These are phyloP conservation scores for Epizoanthus ramosus DNA, from an alignment of 92 coral and sea anemone genomes.

Conservation along the genomic window DNA sequence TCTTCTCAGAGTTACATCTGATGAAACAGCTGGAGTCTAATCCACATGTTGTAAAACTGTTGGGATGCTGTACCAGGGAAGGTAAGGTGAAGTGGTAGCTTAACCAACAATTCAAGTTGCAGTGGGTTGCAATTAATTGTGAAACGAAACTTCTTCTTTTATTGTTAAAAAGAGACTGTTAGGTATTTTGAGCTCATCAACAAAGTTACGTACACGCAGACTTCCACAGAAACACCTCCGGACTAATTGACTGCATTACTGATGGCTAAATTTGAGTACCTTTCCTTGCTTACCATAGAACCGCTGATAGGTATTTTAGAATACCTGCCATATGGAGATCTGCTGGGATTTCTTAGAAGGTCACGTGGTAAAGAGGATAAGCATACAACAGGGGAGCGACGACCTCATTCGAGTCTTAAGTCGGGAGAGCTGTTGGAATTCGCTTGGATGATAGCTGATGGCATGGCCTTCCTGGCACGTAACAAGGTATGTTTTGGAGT, in stretches of 20 bases:
- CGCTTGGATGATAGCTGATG: slow-evolving; percentile 75
- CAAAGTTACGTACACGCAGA: too few species aligned
- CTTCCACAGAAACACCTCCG: too few species aligned
- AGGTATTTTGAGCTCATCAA: too few species aligned
- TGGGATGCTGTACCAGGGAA: slow-evolving; percentile 60
- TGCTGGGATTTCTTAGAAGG: slow-evolving; percentile 70
- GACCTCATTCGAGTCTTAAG: slow-evolving; percentile 47
- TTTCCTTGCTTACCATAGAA: not conserved
- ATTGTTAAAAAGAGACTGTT: too few species aligned
- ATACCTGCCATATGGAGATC: slow-evolving; percentile 71
- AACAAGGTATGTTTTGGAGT: slow-evolving; percentile 48
- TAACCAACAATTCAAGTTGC: not conserved
- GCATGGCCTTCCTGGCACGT: slow-evolving; percentile 61
- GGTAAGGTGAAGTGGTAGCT: slow-evolving; percentile 2
- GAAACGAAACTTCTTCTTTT: too few species aligned
- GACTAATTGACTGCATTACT: too few species aligned
- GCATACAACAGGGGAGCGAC: slow-evolving; percentile 63
- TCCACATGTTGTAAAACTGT: slow-evolving; percentile 54
- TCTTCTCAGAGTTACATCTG: slow-evolving; percentile 52
- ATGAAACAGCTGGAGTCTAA: slow-evolving; percentile 71
- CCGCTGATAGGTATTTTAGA: slow-evolving; percentile 32
- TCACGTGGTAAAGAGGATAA: slow-evolving; percentile 69
- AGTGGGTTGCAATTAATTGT: too few species aligned
- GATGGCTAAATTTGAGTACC: too few species aligned
- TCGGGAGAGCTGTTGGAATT: slow-evolving; percentile 50